These are phyloP conservation scores for Aleiodes sp. DNA, from an alignment of 1,140 invertebrate species.

Conservation along the genomic window DNA sequence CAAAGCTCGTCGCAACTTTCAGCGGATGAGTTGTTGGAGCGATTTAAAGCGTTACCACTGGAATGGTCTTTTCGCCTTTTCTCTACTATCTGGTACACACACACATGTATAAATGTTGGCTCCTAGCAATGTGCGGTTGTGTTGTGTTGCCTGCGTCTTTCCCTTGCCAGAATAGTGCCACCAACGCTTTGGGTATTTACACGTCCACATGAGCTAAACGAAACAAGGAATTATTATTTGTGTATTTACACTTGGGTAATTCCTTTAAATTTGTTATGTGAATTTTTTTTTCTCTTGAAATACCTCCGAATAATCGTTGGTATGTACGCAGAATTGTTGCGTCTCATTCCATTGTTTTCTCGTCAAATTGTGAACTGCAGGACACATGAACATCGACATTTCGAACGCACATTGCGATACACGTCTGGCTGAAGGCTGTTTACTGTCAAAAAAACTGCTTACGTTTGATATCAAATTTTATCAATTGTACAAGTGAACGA, in stretches of 20 bases:
- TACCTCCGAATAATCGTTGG: neutral
- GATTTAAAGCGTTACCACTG: slow-evolving; percentile 59
- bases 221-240: slow-evolving; percentile 67
- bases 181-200: slow-evolving; percentile 25
- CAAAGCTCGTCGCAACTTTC: slow-evolving; percentile 61
- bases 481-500: too few species aligned
- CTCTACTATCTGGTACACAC: slow-evolving; percentile 34
- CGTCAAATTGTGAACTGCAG: too few species aligned
- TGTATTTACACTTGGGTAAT: slow-evolving; percentile 47
- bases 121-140: slow-evolving; percentile 33
- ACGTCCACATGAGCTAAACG: slow-evolving; percentile 43
- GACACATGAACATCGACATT: too few species aligned
- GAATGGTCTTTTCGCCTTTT: slow-evolving; percentile 52
- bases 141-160: slow-evolving; percentile 33
- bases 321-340: too few species aligned
- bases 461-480: too few species aligned
- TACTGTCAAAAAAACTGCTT: too few species aligned
- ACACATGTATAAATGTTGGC: slow-evolving; percentile 21
- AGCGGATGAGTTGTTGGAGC: slow-evolving; percentile 64
- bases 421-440: too few species aligned
- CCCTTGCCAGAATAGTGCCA: slow-evolving; percentile 19
- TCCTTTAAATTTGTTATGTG: neutral
- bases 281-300: too few species aligned
- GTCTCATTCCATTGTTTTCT: too few species aligned
- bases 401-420: too few species aligned